Evolutionary conservation across 2,797 vertebrate species (phyloP).

Genomic region (Eospalax fontanierii): DNA sequence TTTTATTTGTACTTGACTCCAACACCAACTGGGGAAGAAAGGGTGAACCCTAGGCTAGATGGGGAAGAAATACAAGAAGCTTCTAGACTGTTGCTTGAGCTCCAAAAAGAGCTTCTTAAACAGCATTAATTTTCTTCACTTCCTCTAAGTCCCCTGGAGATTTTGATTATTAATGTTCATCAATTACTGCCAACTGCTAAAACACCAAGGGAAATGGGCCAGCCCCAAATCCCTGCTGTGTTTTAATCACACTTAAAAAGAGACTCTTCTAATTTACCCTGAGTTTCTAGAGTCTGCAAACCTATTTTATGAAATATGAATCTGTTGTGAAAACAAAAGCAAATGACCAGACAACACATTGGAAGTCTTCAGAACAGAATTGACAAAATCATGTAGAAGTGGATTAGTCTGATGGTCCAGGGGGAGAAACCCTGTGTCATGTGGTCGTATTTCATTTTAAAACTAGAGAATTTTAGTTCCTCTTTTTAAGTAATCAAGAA

Average conservation of each 20-base stretch:
- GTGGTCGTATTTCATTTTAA: background rate
- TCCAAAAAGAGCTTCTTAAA: accelerated
- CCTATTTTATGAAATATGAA: background rate
- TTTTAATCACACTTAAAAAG: background rate
- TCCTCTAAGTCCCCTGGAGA: background rate
- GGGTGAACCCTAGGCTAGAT: accelerated
- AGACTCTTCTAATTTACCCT: background rate
- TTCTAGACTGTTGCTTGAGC: accelerated
- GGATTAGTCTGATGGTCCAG: accelerated
- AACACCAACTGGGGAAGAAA: background rate
- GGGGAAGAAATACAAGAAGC: background rate
- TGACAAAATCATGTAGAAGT: accelerated
- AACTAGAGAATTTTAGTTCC: background rate
- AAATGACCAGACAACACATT: background rate
- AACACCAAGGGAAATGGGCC: background rate
- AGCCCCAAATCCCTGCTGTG: background rate
- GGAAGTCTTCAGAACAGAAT: background rate
- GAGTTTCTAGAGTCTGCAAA: background rate
- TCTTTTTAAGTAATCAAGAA: background rate
- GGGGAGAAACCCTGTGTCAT: accelerated
- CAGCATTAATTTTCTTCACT: background rate
- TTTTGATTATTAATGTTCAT: background rate
- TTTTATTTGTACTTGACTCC: background rate
- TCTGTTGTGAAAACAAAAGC: background rate
- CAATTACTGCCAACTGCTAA: background rate